phyloP scores from a whole-genome alignment of 2,888 invertebrate species.

The Volucella inanis region DNA sequence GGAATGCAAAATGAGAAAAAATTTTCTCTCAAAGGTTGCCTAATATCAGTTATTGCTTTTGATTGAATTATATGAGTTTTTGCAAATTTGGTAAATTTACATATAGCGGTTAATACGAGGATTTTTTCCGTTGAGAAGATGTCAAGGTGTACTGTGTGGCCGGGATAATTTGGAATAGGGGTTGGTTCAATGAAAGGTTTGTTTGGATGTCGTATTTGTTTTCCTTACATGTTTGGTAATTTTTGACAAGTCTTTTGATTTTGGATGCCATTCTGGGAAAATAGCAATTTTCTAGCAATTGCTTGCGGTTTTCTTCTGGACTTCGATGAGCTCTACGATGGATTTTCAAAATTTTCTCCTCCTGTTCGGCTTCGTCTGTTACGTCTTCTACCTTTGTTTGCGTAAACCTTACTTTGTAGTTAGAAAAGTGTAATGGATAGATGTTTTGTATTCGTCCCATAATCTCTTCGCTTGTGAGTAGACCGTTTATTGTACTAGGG shows the following conservation, averaged over 20 bases:
- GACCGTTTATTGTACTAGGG: slow-evolving; percentile 36
- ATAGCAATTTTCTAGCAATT: slow-evolving; percentile 38
- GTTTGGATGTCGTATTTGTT: slow-evolving; percentile 41
- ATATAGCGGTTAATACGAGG: too few relatives aligned
- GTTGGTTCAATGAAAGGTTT: slow-evolving; percentile 33
- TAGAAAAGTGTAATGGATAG: slow-evolving; percentile 36
- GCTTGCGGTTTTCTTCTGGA: slow-evolving; percentile 38
- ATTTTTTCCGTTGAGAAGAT: slow-evolving; percentile 25
- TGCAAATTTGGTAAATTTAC: slow-evolving; percentile 39
- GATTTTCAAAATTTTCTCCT: slow-evolving; percentile 33
- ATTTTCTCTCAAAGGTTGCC: not conserved
- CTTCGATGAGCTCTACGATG: slow-evolving; percentile 45
- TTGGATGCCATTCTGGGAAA: slow-evolving; percentile 53
- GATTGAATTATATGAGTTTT: slow-evolving; percentile 29
- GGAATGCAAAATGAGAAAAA: too few relatives aligned
- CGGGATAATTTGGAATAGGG: slow-evolving; percentile 27
- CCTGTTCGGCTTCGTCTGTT: slow-evolving; percentile 27
- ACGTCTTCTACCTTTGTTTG: slow-evolving; percentile 45
- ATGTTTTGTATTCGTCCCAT: slow-evolving; percentile 50
- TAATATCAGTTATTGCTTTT: slow-evolving; percentile 7
- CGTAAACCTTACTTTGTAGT: slow-evolving; percentile 31
- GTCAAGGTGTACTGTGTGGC: slow-evolving; percentile 17
- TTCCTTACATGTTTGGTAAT: slow-evolving; percentile 37
- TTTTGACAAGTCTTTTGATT: slow-evolving; percentile 46
- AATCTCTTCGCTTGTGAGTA: slow-evolving; percentile 38